Evolutionary conservation across 2,797 vertebrate genomes (phyloP).

Genomic region (Dryobates pubescens): DNA sequence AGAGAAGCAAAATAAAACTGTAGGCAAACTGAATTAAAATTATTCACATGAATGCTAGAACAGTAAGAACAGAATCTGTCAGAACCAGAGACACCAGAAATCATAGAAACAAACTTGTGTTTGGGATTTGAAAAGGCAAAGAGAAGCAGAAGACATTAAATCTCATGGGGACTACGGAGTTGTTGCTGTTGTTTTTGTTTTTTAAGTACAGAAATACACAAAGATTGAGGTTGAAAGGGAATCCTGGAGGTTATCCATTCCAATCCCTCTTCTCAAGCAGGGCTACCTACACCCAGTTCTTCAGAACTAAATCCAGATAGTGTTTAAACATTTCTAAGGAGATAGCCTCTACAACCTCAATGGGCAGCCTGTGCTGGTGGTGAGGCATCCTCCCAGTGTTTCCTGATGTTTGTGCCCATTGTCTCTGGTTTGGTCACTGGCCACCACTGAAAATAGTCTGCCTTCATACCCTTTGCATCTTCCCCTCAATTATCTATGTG

Average conservation of each 20-base stretch:
- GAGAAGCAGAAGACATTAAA: neutral
- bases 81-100: neutral
- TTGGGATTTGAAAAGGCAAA: neutral
- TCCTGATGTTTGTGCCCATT: neutral
- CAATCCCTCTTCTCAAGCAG: too few relatives aligned
- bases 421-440: neutral
- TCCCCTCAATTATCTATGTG: too few relatives aligned
- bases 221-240: neutral
- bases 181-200: neutral
- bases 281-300: neutral
- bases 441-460: too few relatives aligned
- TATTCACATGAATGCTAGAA: neutral
- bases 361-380: neutral
- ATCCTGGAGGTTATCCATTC: too few relatives aligned
- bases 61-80: neutral
- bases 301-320: neutral
- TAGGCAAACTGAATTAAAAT: neutral
- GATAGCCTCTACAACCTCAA: neutral
- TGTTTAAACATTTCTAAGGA: neutral
- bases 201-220: neutral
- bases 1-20: neutral
- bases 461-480: too few relatives aligned
- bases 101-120: neutral
- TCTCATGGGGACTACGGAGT: neutral
- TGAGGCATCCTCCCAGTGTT: neutral